Evolutionary conservation across 2,797 vertebrate species (phyloP).

Genomic region (Crocodylus rhombifer): DNA sequence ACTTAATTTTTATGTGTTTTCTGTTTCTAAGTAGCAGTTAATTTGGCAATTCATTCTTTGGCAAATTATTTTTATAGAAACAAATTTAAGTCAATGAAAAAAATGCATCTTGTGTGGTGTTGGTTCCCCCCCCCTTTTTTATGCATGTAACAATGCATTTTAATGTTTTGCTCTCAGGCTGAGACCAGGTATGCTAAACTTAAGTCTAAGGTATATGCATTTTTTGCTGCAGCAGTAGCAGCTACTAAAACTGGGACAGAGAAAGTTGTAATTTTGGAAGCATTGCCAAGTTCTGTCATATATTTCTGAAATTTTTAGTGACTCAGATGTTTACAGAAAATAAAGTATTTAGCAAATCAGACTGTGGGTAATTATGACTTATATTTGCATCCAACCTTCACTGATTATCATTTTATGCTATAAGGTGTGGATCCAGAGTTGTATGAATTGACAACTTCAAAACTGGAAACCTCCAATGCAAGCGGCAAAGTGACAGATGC

Average conservation of each 20-base stretch:
- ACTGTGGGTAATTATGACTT: slow-evolving; percentile 55
- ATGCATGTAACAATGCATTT: background rate
- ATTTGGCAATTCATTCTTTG: background rate
- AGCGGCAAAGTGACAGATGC: slow-evolving; percentile 86
- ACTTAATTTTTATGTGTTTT: background rate
- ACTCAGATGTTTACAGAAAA: slow-evolving; percentile 85
- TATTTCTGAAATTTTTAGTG: slow-evolving; percentile 56
- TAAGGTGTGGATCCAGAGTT: slow-evolving; percentile 94
- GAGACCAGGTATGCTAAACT: slow-evolving; percentile 55
- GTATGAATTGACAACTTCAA: slow-evolving; percentile 91
- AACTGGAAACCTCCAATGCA: slow-evolving; percentile 84
- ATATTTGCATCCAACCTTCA: slow-evolving; percentile 60
- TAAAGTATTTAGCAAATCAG: slow-evolving; percentile 63
- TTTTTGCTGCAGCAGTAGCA: slow-evolving; percentile 9
- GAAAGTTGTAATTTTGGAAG: slow-evolving; percentile 6
- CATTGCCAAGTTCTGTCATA: background rate
- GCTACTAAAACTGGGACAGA: background rate
- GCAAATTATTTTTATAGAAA: background rate
- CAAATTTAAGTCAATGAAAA: background rate
- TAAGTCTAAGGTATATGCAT: background rate
- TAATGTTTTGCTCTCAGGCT: background rate
- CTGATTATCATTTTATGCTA: slow-evolving; percentile 83
- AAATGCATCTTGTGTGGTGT: background rate
- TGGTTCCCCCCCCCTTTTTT: background rate
- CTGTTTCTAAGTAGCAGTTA: background rate